These are phyloP conservation scores for Seladonia tumulorum DNA, from an alignment of 2,888 invertebrate species.

Conservation along the genomic window DNA sequence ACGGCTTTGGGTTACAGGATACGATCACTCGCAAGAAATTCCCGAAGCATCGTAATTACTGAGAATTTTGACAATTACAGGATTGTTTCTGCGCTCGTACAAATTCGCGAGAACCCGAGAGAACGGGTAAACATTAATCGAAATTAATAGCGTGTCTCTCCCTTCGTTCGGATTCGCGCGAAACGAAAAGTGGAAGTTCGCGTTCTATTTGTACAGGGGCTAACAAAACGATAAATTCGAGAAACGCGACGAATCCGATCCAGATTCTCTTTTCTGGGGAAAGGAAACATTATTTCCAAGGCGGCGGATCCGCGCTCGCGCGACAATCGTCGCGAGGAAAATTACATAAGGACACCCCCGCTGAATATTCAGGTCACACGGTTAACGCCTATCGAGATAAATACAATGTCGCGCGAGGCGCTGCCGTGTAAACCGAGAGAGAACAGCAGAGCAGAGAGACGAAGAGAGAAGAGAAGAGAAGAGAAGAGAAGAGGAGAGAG, in stretches of 20 bases:
- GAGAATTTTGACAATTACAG: background rate
- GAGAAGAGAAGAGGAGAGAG: background rate
- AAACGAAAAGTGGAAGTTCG: background rate
- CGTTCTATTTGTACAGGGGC: background rate
- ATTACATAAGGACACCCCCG: conserved; percentile 15
- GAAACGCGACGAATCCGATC: background rate
- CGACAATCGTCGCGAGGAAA: conserved; percentile 12
- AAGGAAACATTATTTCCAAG: background rate
- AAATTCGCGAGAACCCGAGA: background rate
- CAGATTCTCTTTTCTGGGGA: background rate
- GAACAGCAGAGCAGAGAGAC: background rate
- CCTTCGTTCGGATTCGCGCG: background rate
- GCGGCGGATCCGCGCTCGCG: background rate
- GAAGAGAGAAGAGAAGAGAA: background rate
- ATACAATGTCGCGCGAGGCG: conserved; percentile 18
- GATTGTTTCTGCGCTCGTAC: too few relatives aligned
- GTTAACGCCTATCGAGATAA: conserved; percentile 49
- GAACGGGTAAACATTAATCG: background rate
- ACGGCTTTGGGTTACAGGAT: background rate
- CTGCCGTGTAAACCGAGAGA: conserved; percentile 8
- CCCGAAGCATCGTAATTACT: background rate
- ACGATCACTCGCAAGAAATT: background rate
- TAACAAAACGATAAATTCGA: background rate
- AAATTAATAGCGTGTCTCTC: background rate
- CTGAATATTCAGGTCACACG: conserved; percentile 45